Evolutionary conservation across 1,140 invertebrate species (phyloP), one percentile per base, ranked within the genome.

Genomic region (Steinernema feltiae): DNA sequence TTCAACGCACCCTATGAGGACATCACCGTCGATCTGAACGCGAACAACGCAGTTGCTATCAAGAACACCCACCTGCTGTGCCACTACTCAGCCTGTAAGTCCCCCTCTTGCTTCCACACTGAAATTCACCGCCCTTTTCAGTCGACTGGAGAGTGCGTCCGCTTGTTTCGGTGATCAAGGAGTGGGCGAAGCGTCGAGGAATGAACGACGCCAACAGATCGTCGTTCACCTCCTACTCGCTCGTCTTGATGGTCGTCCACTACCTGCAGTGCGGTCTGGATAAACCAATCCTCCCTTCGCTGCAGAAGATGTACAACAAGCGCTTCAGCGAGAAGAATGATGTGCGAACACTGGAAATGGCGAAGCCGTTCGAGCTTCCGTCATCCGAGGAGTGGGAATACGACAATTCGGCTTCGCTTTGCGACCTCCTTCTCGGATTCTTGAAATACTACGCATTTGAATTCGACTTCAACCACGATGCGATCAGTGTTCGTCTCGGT

Each of bases 71-170:
- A 95, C 87, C 88, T 98, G 53, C 88, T 98, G 1, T 91, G 93
- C 83, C 91, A 91, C 82, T 98, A 96, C 87, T 91, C 93, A 1
- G 90, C 91, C 86, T 88, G 93, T 93, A 80, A 89, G 73, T 35
- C 76, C 69, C 48, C 0, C 0, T 73, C 30, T 12, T 24, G 29
- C 48, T 21, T 24, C 70, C 15, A 69, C 30, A 73, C 21, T n/a
- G 31, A 74, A 30, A 32, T 32, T 78, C 30, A n/a, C 27, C 3
- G 29, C 21, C 15, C 81, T 88, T 88, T 70, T 85, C 86, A 95
- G 92, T 94, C 88, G 96, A 99, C 88, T 95, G 93, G 92, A 90
- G 96, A 82, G 92, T 98, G n/a, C 90, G 92, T 32, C 94, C 95
- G 17, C 87, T 98, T 77, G 94, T 95, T 70, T 87, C 96, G 31